Base-by-base conservation (phyloP, 2,888 invertebrate species). In the Gisinianus flammeolus region DNA sequence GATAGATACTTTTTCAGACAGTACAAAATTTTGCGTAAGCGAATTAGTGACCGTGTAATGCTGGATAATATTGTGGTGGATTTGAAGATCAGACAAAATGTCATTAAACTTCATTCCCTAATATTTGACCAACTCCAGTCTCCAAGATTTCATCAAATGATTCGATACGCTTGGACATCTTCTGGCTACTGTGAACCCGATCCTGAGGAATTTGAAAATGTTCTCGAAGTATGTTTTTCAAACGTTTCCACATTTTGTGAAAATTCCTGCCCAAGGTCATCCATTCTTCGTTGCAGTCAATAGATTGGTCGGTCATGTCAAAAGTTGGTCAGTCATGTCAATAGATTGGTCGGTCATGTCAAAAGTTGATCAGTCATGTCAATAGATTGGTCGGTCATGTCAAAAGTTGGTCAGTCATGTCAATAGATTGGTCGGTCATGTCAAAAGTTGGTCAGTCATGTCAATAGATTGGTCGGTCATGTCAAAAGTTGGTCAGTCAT, bases 71-170 rank as follows among this genome's bases (percentile, higher is more conserved):
- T 44, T 16, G 30, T 30, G 4, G 28, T 74, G 0, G 52, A 79
- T 30, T 6, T 79, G 24, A 26, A 73, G 1, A 26, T 24, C 0
- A 28, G 76, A 58, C 3, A 67, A 10, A 74, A 62, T 33, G 30
- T 79, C 0, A 24, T 79, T 2, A 24, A 52, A 3, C 24, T 79
- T 35, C 79, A 79, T 19, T 73, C 77, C 0, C n/a, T 79, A 0
- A 33, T 70, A 8, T 71, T 73, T 64, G 76, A 79, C 52, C 79
- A 79, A 70, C 10, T 79, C 16, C 66, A 73, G 19, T 33, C 79
- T 19, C 54, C 69, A 2, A 62, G 4, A 4, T 77, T 79, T 66
- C 10, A 3, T 0, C 44, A 67, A 16, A 73, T 79, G 77, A 0
- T 74, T 0, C 8, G n/a, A 4, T 74, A 77, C 28, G 58, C 72